phyloP scores from a whole-genome alignment of 2,113 vertebrate genomes.

The Thymallus thymallus region DNA sequence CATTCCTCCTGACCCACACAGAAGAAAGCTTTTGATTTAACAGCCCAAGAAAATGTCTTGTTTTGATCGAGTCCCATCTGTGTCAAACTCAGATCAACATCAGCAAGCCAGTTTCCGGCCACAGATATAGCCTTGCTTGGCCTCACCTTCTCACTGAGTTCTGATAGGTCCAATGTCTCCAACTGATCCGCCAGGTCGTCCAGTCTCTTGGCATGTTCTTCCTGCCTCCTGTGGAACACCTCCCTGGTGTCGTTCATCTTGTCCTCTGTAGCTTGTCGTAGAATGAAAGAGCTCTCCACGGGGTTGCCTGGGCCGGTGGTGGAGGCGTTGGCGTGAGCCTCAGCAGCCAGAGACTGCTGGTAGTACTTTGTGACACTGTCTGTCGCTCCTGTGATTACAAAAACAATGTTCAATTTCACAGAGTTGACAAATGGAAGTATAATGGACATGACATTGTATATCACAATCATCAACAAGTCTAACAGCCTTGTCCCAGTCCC shows the following conservation, averaged over 20 bases:
- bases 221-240: slow-evolving; percentile 78
- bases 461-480: neutral
- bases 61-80: no score
- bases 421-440: neutral
- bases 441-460: neutral
- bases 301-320: slow-evolving; percentile 68
- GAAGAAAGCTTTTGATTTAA: no score
- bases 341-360: slow-evolving; percentile 85
- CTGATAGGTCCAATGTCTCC: slow-evolving; percentile 86
- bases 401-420: neutral
- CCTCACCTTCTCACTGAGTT: slow-evolving; percentile 77
- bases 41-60: no score
- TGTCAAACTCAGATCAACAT: no score
- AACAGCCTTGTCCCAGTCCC: neutral
- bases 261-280: slow-evolving; percentile 78
- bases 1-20: neutral
- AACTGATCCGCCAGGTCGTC: slow-evolving; percentile 90
- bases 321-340: slow-evolving; percentile 84
- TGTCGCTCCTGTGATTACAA: slow-evolving; percentile 78
- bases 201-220: slow-evolving; percentile 82
- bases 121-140: no score
- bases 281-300: slow-evolving; percentile 73
- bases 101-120: no score
- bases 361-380: slow-evolving; percentile 89
- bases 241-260: slow-evolving; percentile 77